Evolutionary conservation across 2,888 invertebrate species (phyloP), one percentile per base, ranked within the genome.

Genomic region (Cylloceria caligata): DNA sequence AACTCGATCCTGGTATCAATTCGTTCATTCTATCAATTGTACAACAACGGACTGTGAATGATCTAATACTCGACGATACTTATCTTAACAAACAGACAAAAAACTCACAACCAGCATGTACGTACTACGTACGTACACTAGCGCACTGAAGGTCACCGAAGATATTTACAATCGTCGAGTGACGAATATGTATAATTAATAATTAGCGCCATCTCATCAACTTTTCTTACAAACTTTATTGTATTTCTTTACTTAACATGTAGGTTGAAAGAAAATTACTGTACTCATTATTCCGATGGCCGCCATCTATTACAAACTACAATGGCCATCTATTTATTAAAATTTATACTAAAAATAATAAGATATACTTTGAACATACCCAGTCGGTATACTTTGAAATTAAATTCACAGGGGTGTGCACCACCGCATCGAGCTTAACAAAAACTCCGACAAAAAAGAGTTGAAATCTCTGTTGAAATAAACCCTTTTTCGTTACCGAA

Each of bases 401-500:
- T 24, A n/a, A 3, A 19, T 60, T 60, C 39, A 24, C 64, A 2
- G 64, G 13, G 57, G n/a, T n/a, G 57, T n/a, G 6, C n/a, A 1
- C 6, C 39, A 34, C n/a, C 39, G 42, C 3, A 21, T 2, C 42
- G 42, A 64, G n/a, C 24, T 13, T 2, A 24, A 42, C 64, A 64
- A 64, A 64, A 64, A 64, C 42, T 42, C 7, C 42, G 64, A n/a
- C 42, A 73, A 73, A 73, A 73, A 73, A 52, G 47, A 49, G 64
- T 49, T 64, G 4, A 64, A 42, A 27, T 34, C 49, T 73, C 52
- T 49, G 52, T 73, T 64, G 39, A 73, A 73, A 64, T 64, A 73
- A 73, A 73, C 64, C 64, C 52, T 73, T 64, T 49, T 30, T 16
- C 39, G 52, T 52, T 49, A 36, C 36, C 62, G 49, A 73, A 52